Evolutionary conservation across 2,888 invertebrate genomes (phyloP), one percentile per base, ranked within the genome.

Genomic region (Subacronicta megacephala): DNA sequence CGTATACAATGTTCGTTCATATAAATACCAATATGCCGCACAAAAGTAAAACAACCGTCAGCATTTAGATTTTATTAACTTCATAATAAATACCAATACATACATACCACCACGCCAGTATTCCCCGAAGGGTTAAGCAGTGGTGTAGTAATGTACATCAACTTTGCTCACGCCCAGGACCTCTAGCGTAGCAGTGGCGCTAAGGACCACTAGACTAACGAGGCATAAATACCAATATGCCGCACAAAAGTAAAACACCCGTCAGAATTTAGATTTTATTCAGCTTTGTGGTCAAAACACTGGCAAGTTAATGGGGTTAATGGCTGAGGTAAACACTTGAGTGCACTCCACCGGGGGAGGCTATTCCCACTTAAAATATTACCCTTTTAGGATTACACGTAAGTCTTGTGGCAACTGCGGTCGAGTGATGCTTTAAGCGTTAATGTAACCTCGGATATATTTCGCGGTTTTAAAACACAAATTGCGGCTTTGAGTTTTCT

Each of bases 381-480:
- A 90, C 90, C 90, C 90, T 90, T 90, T 90, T 84, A 90, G 88
- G 86, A 86, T 86, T 87, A 88, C 84, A 86, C 82, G 84, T 85
- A 81, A 83, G 81, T 83, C 82, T 75, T 41, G 58, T 35, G 66
- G 73, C 71, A 79, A 75, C 75, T 78, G 76, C 61, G 77, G 74
- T 62, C 67, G 78, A 82, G 73, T 80, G 82, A 83, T 85, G 83
- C 80, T 82, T 78, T 72, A 67, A 72, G 79, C 70, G 69, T 72
- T 83, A 77, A 69, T 69, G 62, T 60, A 69, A 62, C 60, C 58
- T 49, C 37, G 26, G 36, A 46, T 59, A 54, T 56, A 36, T 42
- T 53, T 36, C 15, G 45, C 43, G 42, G 35, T 55, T 59, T 51
- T 36, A 50, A n/a, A 59, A 54, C 37, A 26, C 20, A 37, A 26